Conservation (phyloP, 2,113 vertebrate species). For the Oophaga pumilio region DNA sequence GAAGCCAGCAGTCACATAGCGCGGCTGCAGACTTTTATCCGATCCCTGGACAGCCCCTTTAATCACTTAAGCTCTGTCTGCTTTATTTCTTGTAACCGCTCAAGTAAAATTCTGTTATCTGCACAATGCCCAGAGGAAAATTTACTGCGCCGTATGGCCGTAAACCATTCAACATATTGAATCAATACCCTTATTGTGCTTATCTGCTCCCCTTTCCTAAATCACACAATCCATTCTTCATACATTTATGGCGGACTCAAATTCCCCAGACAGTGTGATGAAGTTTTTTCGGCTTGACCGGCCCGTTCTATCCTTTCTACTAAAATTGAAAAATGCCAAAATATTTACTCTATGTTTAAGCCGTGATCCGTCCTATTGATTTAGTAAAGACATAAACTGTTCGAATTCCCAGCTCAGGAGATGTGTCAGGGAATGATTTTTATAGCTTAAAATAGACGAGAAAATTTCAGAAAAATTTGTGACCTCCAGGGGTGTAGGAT, state of each 20-base stretch:
- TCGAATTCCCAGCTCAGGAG: not conserved
- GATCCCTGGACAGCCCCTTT: not conserved
- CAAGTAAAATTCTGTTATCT: constrained; percentile 1
- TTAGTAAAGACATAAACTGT: not conserved
- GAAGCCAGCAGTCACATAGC: too few relatives aligned
- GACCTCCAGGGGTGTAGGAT: not conserved
- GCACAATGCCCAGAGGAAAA: not conserved
- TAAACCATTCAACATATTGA: not conserved
- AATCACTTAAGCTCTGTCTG: not conserved
- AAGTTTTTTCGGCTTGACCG: not conserved
- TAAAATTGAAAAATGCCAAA: not conserved
- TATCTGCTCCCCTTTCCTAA: not conserved
- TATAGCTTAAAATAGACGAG: too few relatives aligned
- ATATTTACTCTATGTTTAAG: constrained; percentile 1
- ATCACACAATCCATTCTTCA: constrained; percentile 7
- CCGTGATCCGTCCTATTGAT: not conserved
- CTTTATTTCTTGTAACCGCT: not conserved
- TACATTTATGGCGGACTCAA: not conserved
- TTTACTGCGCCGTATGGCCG: not conserved
- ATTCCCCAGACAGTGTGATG: not conserved
- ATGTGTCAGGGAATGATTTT: not conserved
- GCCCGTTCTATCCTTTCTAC: not conserved
- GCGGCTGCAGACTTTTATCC: too few relatives aligned
- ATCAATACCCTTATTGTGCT: constrained; percentile 22
- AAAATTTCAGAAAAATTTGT: not conserved